Conservation (phyloP, 2,797 vertebrate genomes). For the Pogoniulus pusillus region DNA sequence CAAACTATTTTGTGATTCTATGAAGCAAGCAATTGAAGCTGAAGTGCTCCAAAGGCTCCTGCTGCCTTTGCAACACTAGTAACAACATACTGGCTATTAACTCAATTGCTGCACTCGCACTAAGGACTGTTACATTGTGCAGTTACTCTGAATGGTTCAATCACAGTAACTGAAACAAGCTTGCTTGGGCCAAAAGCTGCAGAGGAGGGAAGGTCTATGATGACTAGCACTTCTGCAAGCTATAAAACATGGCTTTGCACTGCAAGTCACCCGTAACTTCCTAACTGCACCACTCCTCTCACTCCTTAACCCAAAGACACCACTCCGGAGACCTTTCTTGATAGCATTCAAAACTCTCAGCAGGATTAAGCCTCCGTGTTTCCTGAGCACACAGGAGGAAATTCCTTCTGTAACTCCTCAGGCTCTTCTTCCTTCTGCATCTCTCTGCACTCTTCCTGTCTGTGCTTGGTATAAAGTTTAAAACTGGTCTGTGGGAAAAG, state of each 20-base stretch:
- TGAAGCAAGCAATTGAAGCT: background rate
- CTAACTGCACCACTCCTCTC: background rate
- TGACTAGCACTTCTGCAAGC: background rate
- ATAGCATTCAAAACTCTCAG: background rate
- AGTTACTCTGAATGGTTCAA: background rate
- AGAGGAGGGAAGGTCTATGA: background rate
- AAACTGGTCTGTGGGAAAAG: background rate
- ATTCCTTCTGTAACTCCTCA: background rate
- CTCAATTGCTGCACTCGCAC: background rate
- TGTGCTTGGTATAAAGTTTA: background rate
- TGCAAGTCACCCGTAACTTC: background rate
- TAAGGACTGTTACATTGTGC: background rate
- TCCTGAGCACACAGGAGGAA: rapidly evolving
- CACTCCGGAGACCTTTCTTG: rapidly evolving
- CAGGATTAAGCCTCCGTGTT: background rate
- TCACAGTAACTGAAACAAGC: background rate
- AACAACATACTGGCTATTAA: background rate
- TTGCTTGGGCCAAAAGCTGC: background rate
- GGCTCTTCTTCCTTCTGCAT: background rate
- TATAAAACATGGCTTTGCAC: background rate
- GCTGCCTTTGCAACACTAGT: background rate
- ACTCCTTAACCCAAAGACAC: background rate
- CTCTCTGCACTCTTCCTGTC: background rate
- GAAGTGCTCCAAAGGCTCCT: background rate
- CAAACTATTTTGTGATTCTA: no score